Evolutionary conservation across 2,113 vertebrate species (phyloP), one percentile per base, ranked within the genome.

Genomic region (Larimichthys polyactis): DNA sequence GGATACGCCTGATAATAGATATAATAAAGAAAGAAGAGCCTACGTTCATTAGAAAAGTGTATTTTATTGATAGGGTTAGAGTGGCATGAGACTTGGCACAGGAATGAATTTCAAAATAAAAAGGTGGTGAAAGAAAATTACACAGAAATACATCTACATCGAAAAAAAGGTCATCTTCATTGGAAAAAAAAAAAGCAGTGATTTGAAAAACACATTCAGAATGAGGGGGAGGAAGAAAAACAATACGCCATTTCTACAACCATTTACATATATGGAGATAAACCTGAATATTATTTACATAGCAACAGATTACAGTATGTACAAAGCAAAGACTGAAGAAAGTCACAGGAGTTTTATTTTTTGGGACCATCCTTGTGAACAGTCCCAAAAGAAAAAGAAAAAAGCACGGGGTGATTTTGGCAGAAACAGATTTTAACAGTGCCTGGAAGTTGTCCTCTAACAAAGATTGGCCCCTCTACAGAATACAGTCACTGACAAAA

Each of bases 1-100:
- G 27, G 27, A 27, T 27, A 36, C 14, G 4, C 12, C 11, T 46
- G 6, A 19, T 15, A 4, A 46, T 3, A 62, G 10, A 3, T 46
- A 32, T 2, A 72, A 79, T 46, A 3, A 60, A 66, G 3, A 60
- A 44, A 48, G 4, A 57, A 14, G 27, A 46, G 16, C 0, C 67
- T 36, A 11, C 11, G 57, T 75, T 90, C 59, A 86, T 92, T 94
- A 92, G 89, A 94, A 94, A 94, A 91, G 79, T 91, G 87, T 87
- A 87, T 88, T 94, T 94, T 94, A 94, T 94, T 94, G 88, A 88
- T 83, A 88, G 17, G 73, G 89, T 93, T 91, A 90, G 81, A 92
- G 86, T 94, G 92, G 88, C 84, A 91, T 88, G 46, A 92, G 64
- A 87, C 71, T 90, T 79, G 82, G 89, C 90, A 92, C 62, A 89